phyloP scores from a whole-genome alignment of 2,113 vertebrate species.

The Amblyornis subalaris region DNA sequence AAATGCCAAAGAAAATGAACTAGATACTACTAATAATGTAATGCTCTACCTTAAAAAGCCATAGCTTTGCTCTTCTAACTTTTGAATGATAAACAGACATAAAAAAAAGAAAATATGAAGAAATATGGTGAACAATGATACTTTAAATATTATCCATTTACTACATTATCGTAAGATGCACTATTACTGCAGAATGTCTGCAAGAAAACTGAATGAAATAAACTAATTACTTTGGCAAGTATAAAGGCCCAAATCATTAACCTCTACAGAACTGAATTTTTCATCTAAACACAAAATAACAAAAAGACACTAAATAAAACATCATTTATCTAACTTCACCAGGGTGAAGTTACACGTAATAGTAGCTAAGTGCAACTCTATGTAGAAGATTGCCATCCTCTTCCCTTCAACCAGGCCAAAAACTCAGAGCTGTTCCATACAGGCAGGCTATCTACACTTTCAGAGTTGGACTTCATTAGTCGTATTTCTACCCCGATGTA shows the following conservation, averaged over 20 bases:
- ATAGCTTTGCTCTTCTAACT: neutral
- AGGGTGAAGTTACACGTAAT: neutral
- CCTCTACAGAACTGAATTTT: neutral
- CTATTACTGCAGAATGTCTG: neutral
- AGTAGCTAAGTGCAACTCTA: neutral
- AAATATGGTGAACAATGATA: neutral
- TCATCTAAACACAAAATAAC: neutral
- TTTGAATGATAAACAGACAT: neutral
- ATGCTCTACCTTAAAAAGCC: constrained; percentile 16
- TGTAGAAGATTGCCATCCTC: neutral
- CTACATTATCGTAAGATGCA: neutral
- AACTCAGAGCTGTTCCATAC: neutral
- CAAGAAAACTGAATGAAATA: neutral
- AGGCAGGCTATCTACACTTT: neutral
- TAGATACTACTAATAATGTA: neutral
- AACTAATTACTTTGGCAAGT: neutral
- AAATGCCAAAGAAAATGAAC: constrained; percentile 50
- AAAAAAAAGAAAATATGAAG: neutral
- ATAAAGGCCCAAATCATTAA: neutral
- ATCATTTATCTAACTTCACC: neutral
- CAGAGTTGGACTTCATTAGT: neutral
- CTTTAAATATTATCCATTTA: neutral
- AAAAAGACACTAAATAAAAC: neutral
- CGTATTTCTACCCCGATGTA: neutral
- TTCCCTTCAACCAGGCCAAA: neutral